These are phyloP conservation scores for Salmo trutta DNA, from an alignment of 2,797 vertebrate genomes.

Conservation along the genomic window DNA sequence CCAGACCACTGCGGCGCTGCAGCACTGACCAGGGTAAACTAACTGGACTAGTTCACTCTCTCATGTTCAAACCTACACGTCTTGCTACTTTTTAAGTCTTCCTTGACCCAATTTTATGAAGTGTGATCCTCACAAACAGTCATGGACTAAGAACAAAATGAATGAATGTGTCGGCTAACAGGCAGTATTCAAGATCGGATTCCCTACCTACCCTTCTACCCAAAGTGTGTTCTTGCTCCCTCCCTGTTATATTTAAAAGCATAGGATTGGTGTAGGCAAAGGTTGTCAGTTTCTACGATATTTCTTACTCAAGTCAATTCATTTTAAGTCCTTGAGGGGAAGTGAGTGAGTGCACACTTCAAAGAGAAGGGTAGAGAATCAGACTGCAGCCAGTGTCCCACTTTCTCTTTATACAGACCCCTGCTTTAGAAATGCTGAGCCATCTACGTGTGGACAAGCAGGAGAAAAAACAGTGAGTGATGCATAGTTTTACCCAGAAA, in stretches of 20 bases:
- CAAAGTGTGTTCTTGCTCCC: too few species aligned
- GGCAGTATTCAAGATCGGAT: too few species aligned
- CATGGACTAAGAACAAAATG: too few species aligned
- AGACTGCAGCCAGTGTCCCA: background rate
- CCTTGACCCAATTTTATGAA: background rate
- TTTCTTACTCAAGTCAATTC: too few species aligned
- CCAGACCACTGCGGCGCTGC: constrained; percentile 75
- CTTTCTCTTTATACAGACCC: constrained; percentile 48
- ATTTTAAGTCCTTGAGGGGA: too few species aligned
- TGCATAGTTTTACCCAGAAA: constrained; percentile 7
- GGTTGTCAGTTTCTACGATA: too few species aligned
- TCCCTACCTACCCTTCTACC: too few species aligned
- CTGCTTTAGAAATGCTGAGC: constrained; percentile 27
- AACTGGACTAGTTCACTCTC: constrained; percentile 5
- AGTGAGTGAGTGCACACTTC: background rate
- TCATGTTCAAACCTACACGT: background rate
- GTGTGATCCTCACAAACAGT: background rate
- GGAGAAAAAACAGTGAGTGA: constrained; percentile 40
- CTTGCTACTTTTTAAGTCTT: background rate
- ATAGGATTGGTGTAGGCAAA: too few species aligned
- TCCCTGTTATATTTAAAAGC: too few species aligned
- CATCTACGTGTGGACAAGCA: constrained; percentile 37
- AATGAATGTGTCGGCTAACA: too few species aligned
- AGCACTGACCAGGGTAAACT: constrained; percentile 55
- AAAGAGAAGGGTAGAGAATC: background rate